These are phyloP conservation scores for Danaus plexippus DNA, from an alignment of 1,140 invertebrate genomes.

Conservation along the genomic window DNA sequence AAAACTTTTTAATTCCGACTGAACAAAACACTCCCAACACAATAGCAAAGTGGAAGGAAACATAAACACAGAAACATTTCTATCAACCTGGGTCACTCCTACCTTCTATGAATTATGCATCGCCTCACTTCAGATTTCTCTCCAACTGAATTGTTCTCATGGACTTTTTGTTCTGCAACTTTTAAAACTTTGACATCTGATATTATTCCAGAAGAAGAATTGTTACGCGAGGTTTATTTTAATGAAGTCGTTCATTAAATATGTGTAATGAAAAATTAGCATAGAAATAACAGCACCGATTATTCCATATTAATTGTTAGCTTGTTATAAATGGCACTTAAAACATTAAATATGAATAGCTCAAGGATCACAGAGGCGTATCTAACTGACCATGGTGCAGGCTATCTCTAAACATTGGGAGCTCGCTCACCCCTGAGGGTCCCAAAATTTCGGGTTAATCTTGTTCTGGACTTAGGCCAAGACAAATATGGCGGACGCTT, in stretches of 20 bases:
- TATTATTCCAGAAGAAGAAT: conserved; percentile 7
- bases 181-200: conserved; percentile 6
- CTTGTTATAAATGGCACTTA: conserved; percentile 1
- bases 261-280: no score
- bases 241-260: no score
- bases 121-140: no score
- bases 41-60: conserved; percentile 12
- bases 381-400: conserved; percentile 1
- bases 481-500: conserved; percentile 32
- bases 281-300: no score
- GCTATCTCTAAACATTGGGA: background rate
- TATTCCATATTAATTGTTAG: background rate
- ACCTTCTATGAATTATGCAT: conserved; percentile 12
- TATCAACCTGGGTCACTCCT: conserved; percentile 31
- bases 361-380: conserved; percentile 1
- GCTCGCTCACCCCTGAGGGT: conserved; percentile 8
- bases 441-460: conserved; percentile 30
- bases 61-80: conserved; percentile 26
- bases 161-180: conserved; percentile 1
- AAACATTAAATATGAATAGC: conserved; percentile 6
- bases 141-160: conserved; percentile 7
- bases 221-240: background rate
- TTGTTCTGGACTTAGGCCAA: conserved; percentile 32
- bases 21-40: conserved; percentile 9
- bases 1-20: no score